Conservation (phyloP, 2,113 vertebrate species). For the Oostethus manadensis region DNA sequence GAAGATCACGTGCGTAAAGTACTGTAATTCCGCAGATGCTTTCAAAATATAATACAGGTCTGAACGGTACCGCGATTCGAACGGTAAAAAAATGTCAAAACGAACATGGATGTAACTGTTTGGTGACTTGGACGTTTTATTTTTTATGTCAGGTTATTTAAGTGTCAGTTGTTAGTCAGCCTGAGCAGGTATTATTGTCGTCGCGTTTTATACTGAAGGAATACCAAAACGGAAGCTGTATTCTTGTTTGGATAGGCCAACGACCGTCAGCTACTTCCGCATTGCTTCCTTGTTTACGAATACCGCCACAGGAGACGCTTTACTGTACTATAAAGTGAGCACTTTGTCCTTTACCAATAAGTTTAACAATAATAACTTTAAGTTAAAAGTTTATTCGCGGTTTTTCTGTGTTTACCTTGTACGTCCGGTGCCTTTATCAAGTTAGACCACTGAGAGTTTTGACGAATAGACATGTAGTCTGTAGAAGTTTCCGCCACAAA, state of each 20-base stretch:
- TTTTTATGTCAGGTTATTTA: background rate
- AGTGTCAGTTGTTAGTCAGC: too few species aligned
- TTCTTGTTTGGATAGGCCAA: background rate
- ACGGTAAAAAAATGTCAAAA: background rate
- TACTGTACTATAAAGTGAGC: background rate
- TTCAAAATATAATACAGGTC: slow-evolving; percentile 26
- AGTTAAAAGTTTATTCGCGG: background rate
- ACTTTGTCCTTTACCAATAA: background rate
- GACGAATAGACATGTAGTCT: too few species aligned
- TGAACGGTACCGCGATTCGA: background rate
- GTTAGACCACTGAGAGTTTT: too few species aligned
- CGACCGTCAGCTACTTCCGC: slow-evolving; percentile 38
- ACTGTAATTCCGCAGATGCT: background rate
- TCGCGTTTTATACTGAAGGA: slow-evolving; percentile 36
- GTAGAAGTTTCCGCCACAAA: too few species aligned
- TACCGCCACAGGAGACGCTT: background rate
- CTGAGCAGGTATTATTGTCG: background rate
- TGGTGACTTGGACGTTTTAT: background rate
- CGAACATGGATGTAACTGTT: background rate
- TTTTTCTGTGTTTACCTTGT: background rate
- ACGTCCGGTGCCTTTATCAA: background rate
- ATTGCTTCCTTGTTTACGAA: slow-evolving; percentile 53
- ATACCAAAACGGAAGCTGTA: slow-evolving; percentile 9
- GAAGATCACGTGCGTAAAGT: too few species aligned
- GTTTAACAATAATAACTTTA: too few species aligned